A percentile compares a stretch with the other conserved stretches of the same genome.
These are phyloP conservation scores for Ardeotis arabs DNA, from an alignment of 2,113 vertebrate species.

Conservation along the genomic window DNA sequence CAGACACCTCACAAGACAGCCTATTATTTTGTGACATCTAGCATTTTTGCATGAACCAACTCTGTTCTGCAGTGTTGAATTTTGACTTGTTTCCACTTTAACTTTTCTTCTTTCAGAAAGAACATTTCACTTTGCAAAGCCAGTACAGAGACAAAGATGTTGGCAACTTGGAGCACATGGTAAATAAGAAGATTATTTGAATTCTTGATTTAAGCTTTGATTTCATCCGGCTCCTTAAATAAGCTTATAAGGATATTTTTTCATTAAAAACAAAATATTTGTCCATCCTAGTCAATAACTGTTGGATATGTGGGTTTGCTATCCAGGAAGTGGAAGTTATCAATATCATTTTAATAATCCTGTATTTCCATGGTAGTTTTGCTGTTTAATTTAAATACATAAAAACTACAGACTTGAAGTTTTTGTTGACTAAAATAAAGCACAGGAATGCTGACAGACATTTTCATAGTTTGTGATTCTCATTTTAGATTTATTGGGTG, in stretches of 20 bases:
- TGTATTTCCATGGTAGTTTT: neutral
- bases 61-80: neutral
- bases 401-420: neutral
- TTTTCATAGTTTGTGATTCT: neutral
- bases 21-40: neutral
- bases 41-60: neutral
- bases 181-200: constrained; percentile 39
- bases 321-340: neutral
- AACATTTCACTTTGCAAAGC: constrained; percentile 67
- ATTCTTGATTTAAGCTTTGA: neutral
- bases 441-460: neutral
- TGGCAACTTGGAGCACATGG: constrained; percentile 54
- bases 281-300: neutral
- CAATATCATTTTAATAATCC: neutral
- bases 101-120: constrained; percentile 62
- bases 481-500: neutral
- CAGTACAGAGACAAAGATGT: constrained; percentile 55
- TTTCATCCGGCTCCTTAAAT: neutral
- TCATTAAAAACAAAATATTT: neutral
- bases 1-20: neutral
- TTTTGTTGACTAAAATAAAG: neutral
- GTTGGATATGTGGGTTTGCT: neutral
- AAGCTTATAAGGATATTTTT: neutral
- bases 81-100: neutral
- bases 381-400: neutral